Base-by-base conservation (phyloP, 1,140 invertebrate species). In the Bombus haemorrhoidalis region DNA sequence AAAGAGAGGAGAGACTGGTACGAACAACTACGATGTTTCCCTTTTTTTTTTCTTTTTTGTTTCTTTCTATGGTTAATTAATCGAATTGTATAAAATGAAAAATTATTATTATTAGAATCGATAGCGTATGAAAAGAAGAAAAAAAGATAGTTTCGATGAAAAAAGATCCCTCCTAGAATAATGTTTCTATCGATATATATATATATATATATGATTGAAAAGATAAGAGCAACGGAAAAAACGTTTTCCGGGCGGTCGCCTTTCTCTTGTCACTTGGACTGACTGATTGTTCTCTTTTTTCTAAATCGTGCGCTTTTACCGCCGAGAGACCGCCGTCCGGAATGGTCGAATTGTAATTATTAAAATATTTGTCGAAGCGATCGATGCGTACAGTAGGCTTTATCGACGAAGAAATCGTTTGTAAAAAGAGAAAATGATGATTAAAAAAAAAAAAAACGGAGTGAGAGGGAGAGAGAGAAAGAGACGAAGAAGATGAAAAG, bases 1-100 rank as follows among this genome's bases (percentile, higher is more conserved):
- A 83, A 88, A 78, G 87, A 86, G 73, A 88, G 34, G 86, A 87
- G 77, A 87, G 84, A 88, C 89, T 90, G 89, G 80, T 85, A 74
- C 77, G 78, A 87, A 82, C 64, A 80, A 59, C 62, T 62, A 66
- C 68, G 25, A 87, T 78, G 43, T 37, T 81, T 76, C 12, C 47
- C 22, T 75, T 75, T 28, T 57, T 28, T 13, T 25, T 34, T 75
- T 15, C 37, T 28, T 13, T 25, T 34, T 75, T 15, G 1, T 28
- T 57, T 32, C 25, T 43, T 43, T 25, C 57, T 41, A 57, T 69
- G 73, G 37, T 86, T 83, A 77, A 79, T 41, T 62, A 71, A 86
- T 43, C 74, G 79, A 82, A 64, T 82, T 47, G 77, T 47, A 68
- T 47, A 47, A n/a, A 22, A n/a, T 0, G 47, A 68, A 28, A 25